Conservation (phyloP, 2,888 invertebrate species). For the Catotricha subobsoleta region DNA sequence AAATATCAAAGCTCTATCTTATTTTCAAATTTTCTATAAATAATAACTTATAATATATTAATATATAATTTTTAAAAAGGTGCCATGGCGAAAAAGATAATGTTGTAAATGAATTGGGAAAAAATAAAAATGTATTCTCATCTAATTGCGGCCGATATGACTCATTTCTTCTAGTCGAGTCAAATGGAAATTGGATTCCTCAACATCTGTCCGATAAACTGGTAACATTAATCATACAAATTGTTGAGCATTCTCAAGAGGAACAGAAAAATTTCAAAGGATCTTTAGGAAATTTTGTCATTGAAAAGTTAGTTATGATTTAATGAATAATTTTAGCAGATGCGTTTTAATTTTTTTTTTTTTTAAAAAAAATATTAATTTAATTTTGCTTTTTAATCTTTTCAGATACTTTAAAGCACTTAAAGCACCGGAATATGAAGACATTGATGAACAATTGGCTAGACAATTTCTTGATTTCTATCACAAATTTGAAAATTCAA, state of each 20-base stretch:
- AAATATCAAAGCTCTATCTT: too few species aligned
- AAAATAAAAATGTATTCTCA: conserved; percentile 17
- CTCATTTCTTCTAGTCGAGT: conserved; percentile 20
- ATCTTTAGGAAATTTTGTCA: conserved; percentile 23
- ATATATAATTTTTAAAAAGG: too few species aligned
- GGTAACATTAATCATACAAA: conserved; percentile 24
- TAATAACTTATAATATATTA: too few species aligned
- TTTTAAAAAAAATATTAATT: not conserved
- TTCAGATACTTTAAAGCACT: conserved; percentile 16
- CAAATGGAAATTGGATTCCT: conserved; percentile 25
- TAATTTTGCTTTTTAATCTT: not conserved
- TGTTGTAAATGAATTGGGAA: conserved; percentile 37
- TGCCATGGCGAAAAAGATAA: conserved; percentile 51
- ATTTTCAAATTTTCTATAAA: too few species aligned
- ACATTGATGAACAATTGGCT: conserved; percentile 27
- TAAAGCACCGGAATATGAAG: conserved; percentile 17
- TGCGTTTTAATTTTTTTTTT: not conserved
- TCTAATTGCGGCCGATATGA: conserved; percentile 19
- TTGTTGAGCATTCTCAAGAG: conserved; percentile 21
- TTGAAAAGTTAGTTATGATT: conserved; percentile 15
- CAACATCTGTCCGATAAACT: conserved; percentile 20
- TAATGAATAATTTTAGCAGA: not conserved
- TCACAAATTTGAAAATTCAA: conserved; percentile 30
- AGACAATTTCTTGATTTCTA: conserved; percentile 40
- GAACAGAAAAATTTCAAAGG: conserved; percentile 21